phyloP scores from a whole-genome alignment of 2,888 invertebrate species.

The Patella pellucida region DNA sequence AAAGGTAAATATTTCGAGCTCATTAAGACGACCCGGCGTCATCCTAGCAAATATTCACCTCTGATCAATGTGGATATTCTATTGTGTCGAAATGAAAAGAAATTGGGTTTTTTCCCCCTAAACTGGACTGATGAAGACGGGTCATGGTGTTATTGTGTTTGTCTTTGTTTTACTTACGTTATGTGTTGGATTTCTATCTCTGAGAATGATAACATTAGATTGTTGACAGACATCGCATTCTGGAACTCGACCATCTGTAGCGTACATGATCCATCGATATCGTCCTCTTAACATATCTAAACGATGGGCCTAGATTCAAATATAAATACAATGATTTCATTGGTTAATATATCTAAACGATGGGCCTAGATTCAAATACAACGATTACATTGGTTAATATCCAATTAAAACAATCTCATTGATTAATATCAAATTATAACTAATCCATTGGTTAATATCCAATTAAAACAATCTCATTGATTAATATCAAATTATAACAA shows the following conservation, averaged over 20 bases:
- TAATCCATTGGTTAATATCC: neutral
- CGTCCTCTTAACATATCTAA: conserved; percentile 32
- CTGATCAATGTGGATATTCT: too few relatives aligned
- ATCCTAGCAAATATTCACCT: too few relatives aligned
- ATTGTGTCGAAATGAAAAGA: too few relatives aligned
- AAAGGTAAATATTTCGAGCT: too few relatives aligned
- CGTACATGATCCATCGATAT: conserved; percentile 36
- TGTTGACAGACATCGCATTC: conserved; percentile 16
- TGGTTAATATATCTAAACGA: conserved; percentile 26
- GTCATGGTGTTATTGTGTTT: too few relatives aligned
- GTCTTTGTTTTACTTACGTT: conserved; percentile 10
- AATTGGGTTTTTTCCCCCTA: too few relatives aligned
- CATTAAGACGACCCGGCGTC: too few relatives aligned
- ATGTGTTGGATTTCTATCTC: conserved; percentile 21
- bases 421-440: too few relatives aligned
- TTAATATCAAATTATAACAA: neutral
- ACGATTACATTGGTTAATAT: neutral
- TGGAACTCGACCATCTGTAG: conserved; percentile 27
- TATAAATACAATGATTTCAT: neutral
- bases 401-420: neutral
- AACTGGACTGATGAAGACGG: too few relatives aligned
- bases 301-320: conserved; percentile 26
- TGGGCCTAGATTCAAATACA: conserved; percentile 25
- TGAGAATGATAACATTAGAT: conserved; percentile 21
- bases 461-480: neutral